Evolutionary conservation across 2,797 vertebrate genomes (phyloP).

Genomic region (Threskiornis aethiopicus): DNA sequence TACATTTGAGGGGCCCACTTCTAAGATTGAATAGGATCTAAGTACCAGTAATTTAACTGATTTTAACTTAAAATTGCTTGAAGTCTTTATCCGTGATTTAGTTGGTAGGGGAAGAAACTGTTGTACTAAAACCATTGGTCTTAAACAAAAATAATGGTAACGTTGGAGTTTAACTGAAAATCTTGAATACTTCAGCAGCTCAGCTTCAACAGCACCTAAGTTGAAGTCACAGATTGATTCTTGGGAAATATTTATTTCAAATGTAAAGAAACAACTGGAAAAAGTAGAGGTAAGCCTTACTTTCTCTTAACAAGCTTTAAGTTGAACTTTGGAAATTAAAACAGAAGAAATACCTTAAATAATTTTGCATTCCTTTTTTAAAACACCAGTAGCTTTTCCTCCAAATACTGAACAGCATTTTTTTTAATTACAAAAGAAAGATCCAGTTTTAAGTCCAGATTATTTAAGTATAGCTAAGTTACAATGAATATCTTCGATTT

Average conservation of each 20-base stretch:
- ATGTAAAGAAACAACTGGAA: conserved; percentile 59
- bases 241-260: conserved; percentile 67
- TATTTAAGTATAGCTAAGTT: background rate
- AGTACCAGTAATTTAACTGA: background rate
- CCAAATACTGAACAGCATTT: background rate
- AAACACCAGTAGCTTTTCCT: background rate
- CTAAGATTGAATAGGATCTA: background rate
- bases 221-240: conserved; percentile 36
- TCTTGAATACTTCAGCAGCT: conserved; percentile 39
- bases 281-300: conserved; percentile 60
- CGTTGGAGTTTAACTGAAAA: background rate
- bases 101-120: background rate
- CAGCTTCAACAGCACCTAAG: background rate
- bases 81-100: background rate
- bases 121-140: background rate
- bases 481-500: background rate
- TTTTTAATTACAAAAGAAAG: background rate
- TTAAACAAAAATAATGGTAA: background rate
- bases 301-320: background rate
- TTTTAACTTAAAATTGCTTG: background rate
- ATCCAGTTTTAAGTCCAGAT: background rate
- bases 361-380: background rate
- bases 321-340: background rate
- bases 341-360: background rate
- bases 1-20: background rate